phyloP scores from a whole-genome alignment of 1,140 invertebrate species.

The Philopotamus ludificatus region DNA sequence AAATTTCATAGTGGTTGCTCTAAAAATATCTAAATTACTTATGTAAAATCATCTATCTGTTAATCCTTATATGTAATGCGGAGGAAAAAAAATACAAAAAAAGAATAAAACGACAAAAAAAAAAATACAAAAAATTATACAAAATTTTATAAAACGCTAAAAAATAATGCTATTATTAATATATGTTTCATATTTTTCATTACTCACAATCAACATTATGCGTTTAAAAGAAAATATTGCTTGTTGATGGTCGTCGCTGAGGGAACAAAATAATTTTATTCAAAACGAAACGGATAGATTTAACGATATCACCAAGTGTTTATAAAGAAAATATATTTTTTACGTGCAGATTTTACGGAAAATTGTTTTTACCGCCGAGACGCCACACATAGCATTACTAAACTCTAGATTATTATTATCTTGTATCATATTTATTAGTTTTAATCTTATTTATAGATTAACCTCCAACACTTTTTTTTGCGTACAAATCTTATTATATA shows the following conservation, averaged over 20 bases:
- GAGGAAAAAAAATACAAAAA: constrained; percentile 21
- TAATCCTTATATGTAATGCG: too few species aligned
- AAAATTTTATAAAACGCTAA: constrained; percentile 22
- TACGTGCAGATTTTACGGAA: too few species aligned
- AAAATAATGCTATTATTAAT: constrained; percentile 18
- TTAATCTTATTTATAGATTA: neutral
- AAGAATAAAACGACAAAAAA: constrained; percentile 18
- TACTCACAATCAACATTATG: constrained; percentile 17
- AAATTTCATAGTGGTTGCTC: too few species aligned
- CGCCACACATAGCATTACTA: too few species aligned
- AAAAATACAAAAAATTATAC: constrained; percentile 14
- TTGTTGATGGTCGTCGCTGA: constrained; percentile 4
- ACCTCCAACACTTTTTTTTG: too few species aligned
- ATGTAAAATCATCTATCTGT: too few species aligned
- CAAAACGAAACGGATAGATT: too few species aligned
- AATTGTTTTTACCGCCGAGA: too few species aligned
- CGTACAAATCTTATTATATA: too few species aligned
- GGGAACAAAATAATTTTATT: too few species aligned
- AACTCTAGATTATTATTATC: too few species aligned
- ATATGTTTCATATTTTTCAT: constrained; percentile 9
- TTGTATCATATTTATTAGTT: neutral
- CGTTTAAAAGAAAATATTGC: neutral
- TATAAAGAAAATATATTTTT: neutral
- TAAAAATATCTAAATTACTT: too few species aligned
- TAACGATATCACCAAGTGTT: neutral